Evolutionary conservation across 2,797 vertebrate genomes (phyloP).

Genomic region (Liparis tanakae): DNA sequence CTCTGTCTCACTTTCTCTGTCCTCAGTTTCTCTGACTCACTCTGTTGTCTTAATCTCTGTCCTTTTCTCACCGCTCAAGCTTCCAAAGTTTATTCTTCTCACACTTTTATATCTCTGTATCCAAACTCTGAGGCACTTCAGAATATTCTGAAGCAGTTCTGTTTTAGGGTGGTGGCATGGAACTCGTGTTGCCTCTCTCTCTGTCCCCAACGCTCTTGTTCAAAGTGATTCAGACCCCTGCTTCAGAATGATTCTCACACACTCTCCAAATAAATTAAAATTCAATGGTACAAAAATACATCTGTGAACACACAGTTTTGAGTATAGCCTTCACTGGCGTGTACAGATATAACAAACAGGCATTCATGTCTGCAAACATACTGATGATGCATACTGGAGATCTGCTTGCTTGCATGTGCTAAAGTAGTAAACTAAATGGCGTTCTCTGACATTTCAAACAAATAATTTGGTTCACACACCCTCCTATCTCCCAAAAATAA

Average conservation of each 20-base stretch:
- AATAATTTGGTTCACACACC: neutral
- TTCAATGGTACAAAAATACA: slow-evolving; percentile 15
- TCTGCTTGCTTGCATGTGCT: slow-evolving; percentile 86
- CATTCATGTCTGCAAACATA: slow-evolving; percentile 39
- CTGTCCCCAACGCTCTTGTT: slow-evolving; percentile 93
- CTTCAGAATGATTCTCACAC: slow-evolving; percentile 90
- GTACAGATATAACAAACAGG: slow-evolving; percentile 20
- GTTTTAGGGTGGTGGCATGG: slow-evolving; percentile 99
- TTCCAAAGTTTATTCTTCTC: slow-evolving; percentile 93
- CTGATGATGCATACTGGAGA: slow-evolving; percentile 72
- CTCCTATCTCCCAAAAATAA: neutral
- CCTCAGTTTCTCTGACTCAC: slow-evolving; percentile 42
- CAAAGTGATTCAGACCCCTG: slow-evolving; percentile 90
- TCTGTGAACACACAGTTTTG: slow-evolving; percentile 15
- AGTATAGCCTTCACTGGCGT: slow-evolving; percentile 11
- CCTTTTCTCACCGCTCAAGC: slow-evolving; percentile 87
- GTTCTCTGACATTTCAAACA: slow-evolving; percentile 15
- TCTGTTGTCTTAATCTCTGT: slow-evolving; percentile 53
- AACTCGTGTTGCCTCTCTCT: slow-evolving; percentile 99
- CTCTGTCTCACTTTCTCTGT: slow-evolving; percentile 23
- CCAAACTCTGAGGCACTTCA: slow-evolving; percentile 89
- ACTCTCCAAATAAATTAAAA: slow-evolving; percentile 24
- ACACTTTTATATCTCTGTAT: slow-evolving; percentile 80
- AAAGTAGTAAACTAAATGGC: slow-evolving; percentile 47
- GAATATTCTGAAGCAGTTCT: slow-evolving; percentile 99